Evolutionary conservation across 2,797 vertebrate genomes (phyloP).

Genomic region (Benthosema pterotum): DNA sequence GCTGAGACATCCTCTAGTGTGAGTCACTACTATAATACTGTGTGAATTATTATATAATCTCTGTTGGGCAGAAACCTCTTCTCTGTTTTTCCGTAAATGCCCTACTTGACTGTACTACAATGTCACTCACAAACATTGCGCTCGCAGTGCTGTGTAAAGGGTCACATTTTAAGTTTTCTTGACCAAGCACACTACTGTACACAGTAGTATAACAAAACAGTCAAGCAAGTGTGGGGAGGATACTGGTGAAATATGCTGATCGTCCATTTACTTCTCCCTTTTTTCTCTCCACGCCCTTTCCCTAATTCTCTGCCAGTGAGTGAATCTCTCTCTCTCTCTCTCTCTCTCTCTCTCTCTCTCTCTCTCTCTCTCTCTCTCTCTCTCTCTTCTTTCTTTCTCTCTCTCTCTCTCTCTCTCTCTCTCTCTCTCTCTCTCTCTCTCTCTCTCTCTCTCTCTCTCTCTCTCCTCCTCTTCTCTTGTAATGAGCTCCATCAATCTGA

Average conservation of each 20-base stretch:
- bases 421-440: slow-evolving; percentile 11
- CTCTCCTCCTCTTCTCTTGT: background rate
- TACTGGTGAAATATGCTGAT: slow-evolving; percentile 6
- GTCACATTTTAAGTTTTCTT: too few species aligned
- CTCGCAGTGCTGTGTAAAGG: too few species aligned
- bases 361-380: slow-evolving; percentile 10
- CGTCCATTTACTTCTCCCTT: background rate
- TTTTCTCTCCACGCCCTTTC: background rate
- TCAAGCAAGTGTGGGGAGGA: background rate
- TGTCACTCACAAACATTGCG: too few species aligned
- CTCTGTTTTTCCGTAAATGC: too few species aligned
- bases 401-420: slow-evolving; percentile 14
- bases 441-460: slow-evolving; percentile 12
- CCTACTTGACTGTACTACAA: too few species aligned
- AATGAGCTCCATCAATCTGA: slow-evolving; percentile 15
- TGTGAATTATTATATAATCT: too few species aligned
- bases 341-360: slow-evolving; percentile 7
- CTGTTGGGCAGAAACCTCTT: too few species aligned
- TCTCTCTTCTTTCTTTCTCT: slow-evolving; percentile 6
- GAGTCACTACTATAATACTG: too few species aligned
- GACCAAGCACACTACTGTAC: too few species aligned
- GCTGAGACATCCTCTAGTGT: too few species aligned
- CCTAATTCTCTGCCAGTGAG: background rate
- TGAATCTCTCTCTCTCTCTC: slow-evolving; percentile 3
- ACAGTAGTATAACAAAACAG: too few species aligned